Evolutionary conservation across 2,797 vertebrate species (phyloP), one percentile per base, ranked within the genome.

Genomic region (Bucorvus abyssinicus): DNA sequence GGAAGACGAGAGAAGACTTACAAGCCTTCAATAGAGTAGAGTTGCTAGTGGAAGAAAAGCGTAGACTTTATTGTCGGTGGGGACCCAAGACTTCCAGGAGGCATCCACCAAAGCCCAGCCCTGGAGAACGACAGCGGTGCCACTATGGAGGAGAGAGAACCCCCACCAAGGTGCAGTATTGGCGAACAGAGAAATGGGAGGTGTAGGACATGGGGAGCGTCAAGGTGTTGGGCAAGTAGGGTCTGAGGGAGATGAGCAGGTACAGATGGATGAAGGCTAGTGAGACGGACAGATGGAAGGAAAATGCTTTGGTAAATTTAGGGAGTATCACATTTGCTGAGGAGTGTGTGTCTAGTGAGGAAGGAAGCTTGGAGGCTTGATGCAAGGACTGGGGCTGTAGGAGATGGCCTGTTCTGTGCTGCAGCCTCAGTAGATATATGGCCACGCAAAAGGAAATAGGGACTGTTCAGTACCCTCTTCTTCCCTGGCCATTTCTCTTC

Each of bases 151-250:
- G 91, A 47, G 63, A 84, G 91, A 83, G 93, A 95, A 38, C 96
- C 95, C 32, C 95, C 95, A 20, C 95, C 95, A 14, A 97, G 97
- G 97, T 97, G 93, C 63, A 8, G 45, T 87, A n/a, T 30, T 7
- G 50, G 14, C 1, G 1, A 56, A 32, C 34, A 52, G n/a, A 61
- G 29, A 49, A 32, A 4, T 17, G 30, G 36, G 60, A 52, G 14
- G 20, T 12, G 12, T n/a, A 65, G 63, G 44, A 14, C 6, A 1
- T 2, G 24, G 45, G 40, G 7, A 34, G 20, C 42, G 16, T 57
- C 30, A 8, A 56, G 3, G 42, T 2, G 5, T 0, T 45, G 79
- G 73, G 67, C 29, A 3, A 5, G 34, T 2, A 32, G 45, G 30
- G 14, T 61, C 9, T 8, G 21, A 21, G 47, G 34, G 30, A 61